Evolutionary conservation across 2,888 invertebrate genomes (phyloP), one percentile per base, ranked within the genome.

Genomic region (Rotaria macrura): DNA sequence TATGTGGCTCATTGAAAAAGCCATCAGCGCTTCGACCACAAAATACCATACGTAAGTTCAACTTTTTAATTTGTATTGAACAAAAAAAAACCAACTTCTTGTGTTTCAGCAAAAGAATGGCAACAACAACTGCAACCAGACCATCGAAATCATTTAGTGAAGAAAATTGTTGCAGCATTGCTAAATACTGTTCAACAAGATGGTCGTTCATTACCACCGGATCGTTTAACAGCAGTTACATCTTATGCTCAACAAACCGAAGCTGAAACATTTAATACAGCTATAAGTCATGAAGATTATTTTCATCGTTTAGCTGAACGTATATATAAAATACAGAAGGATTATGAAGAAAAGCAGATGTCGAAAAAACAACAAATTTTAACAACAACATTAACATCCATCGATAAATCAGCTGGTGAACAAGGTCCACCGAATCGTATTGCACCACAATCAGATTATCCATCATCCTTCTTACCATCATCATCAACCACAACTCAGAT

Each of bases 251-350:
- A 96, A 88, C 99, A 99, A 92, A 98, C 99, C 0, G 99, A 99
- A 92, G 96, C 97, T 79, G 98, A 99, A 90, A 99, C 99, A 97
- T 99, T 97, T 91, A 97, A 97, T 91, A 95, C 95, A 94, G 98
- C 98, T 1, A 96, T 96, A 90, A 96, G 55, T 84, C 83, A 84
- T 38, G 97, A 97, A 2, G 97, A 98, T 90, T 99, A 99, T 92
- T 99, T 99, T 91, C 98, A 99, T 90, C 92, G 99, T 87, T 92
- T 99, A 87, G 99, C 99, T 0, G 98, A 99, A 91, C 99, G 99
- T 91, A 99, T 99, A 88, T 99, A 99, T 91, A 99, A 99, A 92
- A 99, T 99, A 88, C 98, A 98, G 91, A 99, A 97, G 89, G 97
- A 97, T 91, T 92, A 97, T 85, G 93, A 98, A 90, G 97, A 97